phyloP scores from a whole-genome alignment of 2,797 vertebrate genomes.

The Pygocentrus nattereri region DNA sequence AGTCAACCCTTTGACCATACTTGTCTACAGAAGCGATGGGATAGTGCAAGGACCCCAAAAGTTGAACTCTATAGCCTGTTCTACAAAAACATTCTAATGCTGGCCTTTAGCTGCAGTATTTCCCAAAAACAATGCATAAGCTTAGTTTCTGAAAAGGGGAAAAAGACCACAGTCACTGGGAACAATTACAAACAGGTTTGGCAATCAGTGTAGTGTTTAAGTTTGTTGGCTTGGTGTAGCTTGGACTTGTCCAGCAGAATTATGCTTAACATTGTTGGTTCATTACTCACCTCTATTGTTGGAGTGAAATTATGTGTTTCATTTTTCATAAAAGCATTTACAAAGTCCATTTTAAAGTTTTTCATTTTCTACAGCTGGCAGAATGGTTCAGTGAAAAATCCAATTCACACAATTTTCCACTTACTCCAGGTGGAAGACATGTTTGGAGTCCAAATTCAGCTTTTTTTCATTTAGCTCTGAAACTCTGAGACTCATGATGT shows the following conservation, averaged over 20 bases:
- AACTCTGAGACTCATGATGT: too few species aligned
- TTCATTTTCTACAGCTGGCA: too few species aligned
- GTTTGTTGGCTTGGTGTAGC: neutral
- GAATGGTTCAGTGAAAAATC: too few species aligned
- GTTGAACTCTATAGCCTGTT: conserved; percentile 19
- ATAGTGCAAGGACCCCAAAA: conserved; percentile 40
- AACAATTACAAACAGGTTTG: neutral
- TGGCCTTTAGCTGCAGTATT: neutral
- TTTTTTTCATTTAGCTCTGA: too few species aligned
- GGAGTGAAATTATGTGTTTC: neutral
- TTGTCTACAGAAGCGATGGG: conserved; percentile 12
- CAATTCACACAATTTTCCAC: too few species aligned
- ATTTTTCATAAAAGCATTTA: neutral
- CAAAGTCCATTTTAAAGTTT: neutral
- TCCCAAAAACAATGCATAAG: neutral
- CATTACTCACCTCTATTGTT: neutral
- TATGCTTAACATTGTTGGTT: neutral
- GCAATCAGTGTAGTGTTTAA: neutral
- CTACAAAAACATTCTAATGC: conserved; percentile 29
- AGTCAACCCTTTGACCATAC: conserved; percentile 41
- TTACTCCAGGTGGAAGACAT: too few species aligned
- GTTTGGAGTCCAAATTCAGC: too few species aligned
- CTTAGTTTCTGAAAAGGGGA: neutral
- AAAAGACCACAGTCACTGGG: neutral
- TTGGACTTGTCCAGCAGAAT: neutral